Evolutionary conservation across 2,888 invertebrate genomes (phyloP).

Genomic region (Caenorhabditis sp.): DNA sequence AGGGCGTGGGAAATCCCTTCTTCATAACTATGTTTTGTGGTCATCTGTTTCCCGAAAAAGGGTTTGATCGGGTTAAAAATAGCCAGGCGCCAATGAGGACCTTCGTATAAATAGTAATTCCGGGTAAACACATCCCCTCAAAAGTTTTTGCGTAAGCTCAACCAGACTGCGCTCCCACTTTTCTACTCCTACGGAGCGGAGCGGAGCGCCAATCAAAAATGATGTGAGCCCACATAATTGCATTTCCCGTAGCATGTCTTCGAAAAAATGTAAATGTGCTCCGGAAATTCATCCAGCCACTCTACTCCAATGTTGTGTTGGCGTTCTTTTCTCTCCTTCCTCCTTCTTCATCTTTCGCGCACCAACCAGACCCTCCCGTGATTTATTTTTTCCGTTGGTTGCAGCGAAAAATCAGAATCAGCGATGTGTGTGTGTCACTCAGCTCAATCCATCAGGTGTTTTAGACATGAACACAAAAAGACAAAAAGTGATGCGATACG

Average conservation of each 20-base stretch:
- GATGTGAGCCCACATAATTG: slow-evolving; percentile 50
- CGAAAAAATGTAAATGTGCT: slow-evolving; percentile 49
- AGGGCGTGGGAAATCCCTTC: slow-evolving; percentile 33
- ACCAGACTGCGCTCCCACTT: slow-evolving; percentile 1
- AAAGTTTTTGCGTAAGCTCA: neutral
- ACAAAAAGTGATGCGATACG: slow-evolving; percentile 28
- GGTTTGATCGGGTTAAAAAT: slow-evolving; percentile 24
- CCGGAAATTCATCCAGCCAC: slow-evolving; percentile 50
- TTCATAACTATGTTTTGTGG: slow-evolving; percentile 42
- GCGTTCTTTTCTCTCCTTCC: slow-evolving; percentile 36
- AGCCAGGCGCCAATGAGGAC: slow-evolving; percentile 4
- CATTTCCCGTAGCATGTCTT: slow-evolving; percentile 44
- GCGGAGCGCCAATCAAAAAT: slow-evolving; percentile 41
- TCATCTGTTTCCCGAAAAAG: slow-evolving; percentile 24
- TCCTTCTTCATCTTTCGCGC: slow-evolving; percentile 4
- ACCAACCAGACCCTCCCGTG: slow-evolving; percentile 20
- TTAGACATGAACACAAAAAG: slow-evolving; percentile 37
- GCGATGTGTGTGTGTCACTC: slow-evolving; percentile 45
- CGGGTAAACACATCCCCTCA: slow-evolving; percentile 17
- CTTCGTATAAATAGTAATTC: slow-evolving; percentile 11
- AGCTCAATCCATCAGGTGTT: slow-evolving; percentile 35
- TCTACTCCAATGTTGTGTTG: slow-evolving; percentile 18
- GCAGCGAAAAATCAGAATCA: slow-evolving; percentile 16
- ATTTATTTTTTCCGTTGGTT: slow-evolving; percentile 50
- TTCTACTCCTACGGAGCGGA: no score